Evolutionary conservation across 2,888 invertebrate genomes (phyloP).

Genomic region (Drosophila ustulata): DNA sequence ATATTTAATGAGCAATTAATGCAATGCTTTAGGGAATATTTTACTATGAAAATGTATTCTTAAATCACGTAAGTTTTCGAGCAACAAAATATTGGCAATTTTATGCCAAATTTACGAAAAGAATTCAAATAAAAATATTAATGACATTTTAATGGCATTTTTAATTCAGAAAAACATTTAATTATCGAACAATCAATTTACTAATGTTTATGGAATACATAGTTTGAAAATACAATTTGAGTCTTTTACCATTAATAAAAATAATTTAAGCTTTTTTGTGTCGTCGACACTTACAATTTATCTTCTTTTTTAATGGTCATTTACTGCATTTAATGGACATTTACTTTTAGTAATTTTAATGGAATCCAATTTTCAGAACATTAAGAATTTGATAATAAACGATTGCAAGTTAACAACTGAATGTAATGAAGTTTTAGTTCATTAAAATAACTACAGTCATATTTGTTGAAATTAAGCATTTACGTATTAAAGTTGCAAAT

Average conservation of each 20-base stretch:
- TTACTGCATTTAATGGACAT: background rate
- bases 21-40: background rate
- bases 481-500: too few relatives aligned
- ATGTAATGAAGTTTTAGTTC: too few relatives aligned
- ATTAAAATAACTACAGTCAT: too few relatives aligned
- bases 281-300: background rate
- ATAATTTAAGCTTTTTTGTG: background rate
- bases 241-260: background rate
- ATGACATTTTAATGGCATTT: background rate
- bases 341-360: background rate
- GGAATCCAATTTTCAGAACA: background rate
- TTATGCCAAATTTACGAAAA: background rate
- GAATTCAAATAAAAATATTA: background rate
- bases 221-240: background rate
- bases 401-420: too few relatives aligned
- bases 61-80: background rate
- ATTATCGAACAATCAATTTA: too few relatives aligned
- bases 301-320: background rate
- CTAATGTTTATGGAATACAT: too few relatives aligned
- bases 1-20: slow-evolving; percentile 1
- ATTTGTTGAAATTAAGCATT: too few relatives aligned
- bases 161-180: background rate
- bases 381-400: background rate
- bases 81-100: background rate
- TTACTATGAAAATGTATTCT: background rate